Evolutionary conservation across 2,113 vertebrate genomes (phyloP).

Genomic region (Marmota flaviventris): DNA sequence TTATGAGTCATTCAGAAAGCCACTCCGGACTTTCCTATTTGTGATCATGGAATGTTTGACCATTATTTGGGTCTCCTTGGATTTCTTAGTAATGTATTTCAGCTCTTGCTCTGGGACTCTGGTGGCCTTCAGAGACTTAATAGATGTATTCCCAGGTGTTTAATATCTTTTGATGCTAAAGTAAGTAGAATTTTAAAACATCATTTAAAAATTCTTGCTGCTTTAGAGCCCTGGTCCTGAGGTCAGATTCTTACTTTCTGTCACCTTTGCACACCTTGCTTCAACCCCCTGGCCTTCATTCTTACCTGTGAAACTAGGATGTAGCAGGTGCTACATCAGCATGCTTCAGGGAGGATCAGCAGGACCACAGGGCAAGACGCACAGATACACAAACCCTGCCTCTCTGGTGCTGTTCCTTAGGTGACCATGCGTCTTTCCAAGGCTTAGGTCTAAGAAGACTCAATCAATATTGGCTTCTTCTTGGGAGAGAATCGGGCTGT

Average conservation of each 20-base stretch:
- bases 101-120: too few relatives aligned
- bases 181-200: not conserved
- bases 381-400: not conserved
- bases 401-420: not conserved
- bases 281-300: not conserved
- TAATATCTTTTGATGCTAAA: not conserved
- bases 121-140: not conserved
- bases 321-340: too few relatives aligned
- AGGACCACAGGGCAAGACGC: too few relatives aligned
- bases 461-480: not conserved
- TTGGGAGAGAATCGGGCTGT: not conserved
- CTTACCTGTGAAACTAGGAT: not conserved
- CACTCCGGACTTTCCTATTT: not conserved
- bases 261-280: not conserved
- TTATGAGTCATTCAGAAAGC: too few relatives aligned
- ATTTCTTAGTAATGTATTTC: not conserved
- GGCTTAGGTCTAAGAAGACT: not conserved
- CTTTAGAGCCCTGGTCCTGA: not conserved
- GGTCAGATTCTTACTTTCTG: not conserved
- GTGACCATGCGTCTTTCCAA: not conserved
- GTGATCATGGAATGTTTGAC: not conserved
- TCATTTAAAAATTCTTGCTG: not conserved
- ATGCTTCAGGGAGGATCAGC: rapidly evolving
- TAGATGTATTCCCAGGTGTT: not conserved
- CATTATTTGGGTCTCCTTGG: not conserved